phyloP scores from a whole-genome alignment of 2,797 vertebrate genomes.

The Phoeniculus purpureus region DNA sequence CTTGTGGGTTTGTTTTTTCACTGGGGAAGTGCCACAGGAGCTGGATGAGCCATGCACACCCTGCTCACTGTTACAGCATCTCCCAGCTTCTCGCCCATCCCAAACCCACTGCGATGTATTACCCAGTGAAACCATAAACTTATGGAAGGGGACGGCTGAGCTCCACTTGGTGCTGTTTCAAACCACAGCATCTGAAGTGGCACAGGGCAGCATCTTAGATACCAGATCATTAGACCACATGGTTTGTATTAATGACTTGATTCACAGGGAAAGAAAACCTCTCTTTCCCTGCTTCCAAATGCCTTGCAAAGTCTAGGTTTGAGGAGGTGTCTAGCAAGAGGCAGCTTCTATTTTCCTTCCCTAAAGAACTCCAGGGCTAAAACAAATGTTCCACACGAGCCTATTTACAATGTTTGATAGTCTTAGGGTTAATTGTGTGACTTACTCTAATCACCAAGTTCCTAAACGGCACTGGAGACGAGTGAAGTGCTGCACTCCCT shows the following conservation, averaged over 20 bases:
- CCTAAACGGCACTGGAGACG: neutral
- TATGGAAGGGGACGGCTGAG: neutral
- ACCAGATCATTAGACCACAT: neutral
- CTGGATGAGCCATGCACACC: neutral
- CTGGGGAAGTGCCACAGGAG: neutral
- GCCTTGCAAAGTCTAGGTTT: neutral
- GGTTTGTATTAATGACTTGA: constrained; percentile 12
- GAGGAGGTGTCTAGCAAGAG: neutral
- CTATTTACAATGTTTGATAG: neutral
- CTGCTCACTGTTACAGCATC: neutral
- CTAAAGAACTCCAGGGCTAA: neutral
- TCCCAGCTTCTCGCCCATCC: neutral
- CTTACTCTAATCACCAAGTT: neutral
- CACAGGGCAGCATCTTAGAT: neutral
- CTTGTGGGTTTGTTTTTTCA: neutral
- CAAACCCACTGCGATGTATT: neutral
- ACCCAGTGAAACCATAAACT: neutral
- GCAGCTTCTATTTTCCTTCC: neutral
- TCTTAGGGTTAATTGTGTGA: neutral
- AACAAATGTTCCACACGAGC: neutral
- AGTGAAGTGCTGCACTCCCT: neutral
- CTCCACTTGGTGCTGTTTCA: neutral
- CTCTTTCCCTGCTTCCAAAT: neutral
- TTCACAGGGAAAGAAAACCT: neutral
- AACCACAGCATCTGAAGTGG: constrained; percentile 11